phyloP scores from a whole-genome alignment of 2,113 vertebrate genomes.

The Cinclus cinclus region DNA sequence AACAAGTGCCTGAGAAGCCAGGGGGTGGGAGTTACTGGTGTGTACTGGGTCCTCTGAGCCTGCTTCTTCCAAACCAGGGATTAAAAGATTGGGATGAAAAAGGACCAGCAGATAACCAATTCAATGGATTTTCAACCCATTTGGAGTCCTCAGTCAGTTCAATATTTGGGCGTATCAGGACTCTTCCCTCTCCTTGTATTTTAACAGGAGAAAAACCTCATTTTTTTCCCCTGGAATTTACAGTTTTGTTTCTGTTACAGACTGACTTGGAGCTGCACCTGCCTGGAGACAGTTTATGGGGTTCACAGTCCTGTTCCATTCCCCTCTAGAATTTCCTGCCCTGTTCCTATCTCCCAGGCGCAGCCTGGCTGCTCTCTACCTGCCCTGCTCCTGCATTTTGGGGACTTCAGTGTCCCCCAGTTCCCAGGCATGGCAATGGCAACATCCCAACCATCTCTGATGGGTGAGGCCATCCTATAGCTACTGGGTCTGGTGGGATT shows the following conservation, averaged over 20 bases:
- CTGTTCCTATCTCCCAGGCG: neutral
- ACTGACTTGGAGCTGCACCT: fast-evolving
- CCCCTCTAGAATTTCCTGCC: neutral
- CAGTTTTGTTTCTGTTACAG: neutral
- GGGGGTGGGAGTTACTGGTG: neutral
- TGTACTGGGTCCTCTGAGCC: neutral
- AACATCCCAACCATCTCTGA: fast-evolving
- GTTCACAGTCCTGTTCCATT: neutral
- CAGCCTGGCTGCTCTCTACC: neutral
- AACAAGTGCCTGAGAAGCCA: fast-evolving
- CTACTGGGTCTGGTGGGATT: neutral
- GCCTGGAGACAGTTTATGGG: neutral
- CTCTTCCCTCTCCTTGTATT: neutral
- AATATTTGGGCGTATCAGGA: fast-evolving
- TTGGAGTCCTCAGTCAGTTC: neutral
- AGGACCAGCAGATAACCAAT: neutral
- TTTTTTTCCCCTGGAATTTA: neutral
- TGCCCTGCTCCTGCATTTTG: fast-evolving
- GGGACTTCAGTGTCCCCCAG: fast-evolving
- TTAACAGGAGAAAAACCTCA: neutral
- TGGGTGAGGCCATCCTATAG: fast-evolving
- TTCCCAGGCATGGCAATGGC: fast-evolving
- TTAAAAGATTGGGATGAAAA: neutral
- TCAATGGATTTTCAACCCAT: fast-evolving
- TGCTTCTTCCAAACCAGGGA: neutral